Evolutionary conservation across 64 coral and sea anemone species (phyloP).

Genomic region (Trachythela sp.): DNA sequence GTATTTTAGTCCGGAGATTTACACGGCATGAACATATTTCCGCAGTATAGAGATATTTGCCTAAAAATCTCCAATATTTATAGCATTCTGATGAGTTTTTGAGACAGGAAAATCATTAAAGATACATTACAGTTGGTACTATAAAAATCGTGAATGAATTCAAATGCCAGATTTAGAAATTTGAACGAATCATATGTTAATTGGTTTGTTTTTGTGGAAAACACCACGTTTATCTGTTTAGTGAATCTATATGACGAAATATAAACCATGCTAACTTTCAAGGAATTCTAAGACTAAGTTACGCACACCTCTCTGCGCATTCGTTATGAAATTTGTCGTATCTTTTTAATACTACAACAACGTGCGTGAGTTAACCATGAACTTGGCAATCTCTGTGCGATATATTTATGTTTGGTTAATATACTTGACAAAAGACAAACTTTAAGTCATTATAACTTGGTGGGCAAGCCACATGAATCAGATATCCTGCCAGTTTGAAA

Average conservation of each 20-base stretch:
- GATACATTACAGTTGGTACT: background rate
- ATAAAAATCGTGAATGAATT: background rate
- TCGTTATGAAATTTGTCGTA: too few species aligned
- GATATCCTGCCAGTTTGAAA: background rate
- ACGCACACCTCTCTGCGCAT: too few species aligned
- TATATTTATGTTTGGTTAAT: background rate
- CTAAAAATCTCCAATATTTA: background rate
- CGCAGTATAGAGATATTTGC: background rate
- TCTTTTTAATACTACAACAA: too few species aligned
- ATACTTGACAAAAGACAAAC: background rate
- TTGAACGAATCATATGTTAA: too few species aligned
- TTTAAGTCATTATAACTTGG: background rate
- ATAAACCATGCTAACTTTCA: too few species aligned
- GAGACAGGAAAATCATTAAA: background rate
- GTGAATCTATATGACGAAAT: too few species aligned
- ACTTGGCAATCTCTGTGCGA: background rate
- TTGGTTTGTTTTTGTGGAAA: too few species aligned
- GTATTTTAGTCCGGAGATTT: background rate
- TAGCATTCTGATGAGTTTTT: background rate
- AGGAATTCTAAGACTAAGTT: too few species aligned
- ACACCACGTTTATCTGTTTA: too few species aligned
- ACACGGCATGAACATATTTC: background rate
- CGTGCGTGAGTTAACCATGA: background rate
- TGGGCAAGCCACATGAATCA: background rate
- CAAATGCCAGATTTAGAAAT: too few species aligned